These are phyloP conservation scores for Chaetogeoica ovagalla DNA, from an alignment of 2,888 invertebrate genomes.

Conservation along the genomic window DNA sequence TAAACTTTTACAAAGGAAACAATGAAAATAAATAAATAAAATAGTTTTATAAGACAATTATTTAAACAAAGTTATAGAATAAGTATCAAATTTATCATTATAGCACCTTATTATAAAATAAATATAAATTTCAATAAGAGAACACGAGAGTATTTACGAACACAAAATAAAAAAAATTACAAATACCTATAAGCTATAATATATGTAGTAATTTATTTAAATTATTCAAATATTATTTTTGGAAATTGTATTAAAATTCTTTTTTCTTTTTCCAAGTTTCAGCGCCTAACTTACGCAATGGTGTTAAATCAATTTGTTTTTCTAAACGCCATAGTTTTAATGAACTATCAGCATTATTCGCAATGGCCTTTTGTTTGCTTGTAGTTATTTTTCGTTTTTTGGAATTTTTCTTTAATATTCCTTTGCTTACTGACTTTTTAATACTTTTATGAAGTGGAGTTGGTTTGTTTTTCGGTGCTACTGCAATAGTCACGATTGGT, in stretches of 20 bases:
- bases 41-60: too few relatives aligned
- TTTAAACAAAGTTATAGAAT: background rate
- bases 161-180: conserved; percentile 6
- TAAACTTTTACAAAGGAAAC: conserved; percentile 16
- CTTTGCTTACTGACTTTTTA: conserved; percentile 24
- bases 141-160: conserved; percentile 7
- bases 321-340: conserved; percentile 20
- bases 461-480: conserved; percentile 25
- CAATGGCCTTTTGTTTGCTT: conserved; percentile 34
- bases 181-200: background rate
- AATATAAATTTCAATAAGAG: conserved; percentile 5
- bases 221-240: background rate
- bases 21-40: background rate
- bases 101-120: conserved; percentile 23
- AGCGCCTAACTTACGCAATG: background rate
- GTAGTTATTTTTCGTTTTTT: conserved; percentile 37
- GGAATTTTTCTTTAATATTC: conserved; percentile 33
- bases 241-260: background rate
- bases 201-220: conserved; percentile 7
- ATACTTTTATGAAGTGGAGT: conserved; percentile 34
- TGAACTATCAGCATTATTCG: conserved; percentile 24
- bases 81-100: conserved; percentile 17
- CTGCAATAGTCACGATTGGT: conserved; percentile 31
- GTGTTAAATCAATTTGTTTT: conserved; percentile 32
- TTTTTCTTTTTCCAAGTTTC: conserved; percentile 32